Percentiles rank a stretch among this genome's conserved stretches.
These are phyloP conservation scores for Thera britannica DNA, from an alignment of 2,888 invertebrate genomes.

Conservation along the genomic window DNA sequence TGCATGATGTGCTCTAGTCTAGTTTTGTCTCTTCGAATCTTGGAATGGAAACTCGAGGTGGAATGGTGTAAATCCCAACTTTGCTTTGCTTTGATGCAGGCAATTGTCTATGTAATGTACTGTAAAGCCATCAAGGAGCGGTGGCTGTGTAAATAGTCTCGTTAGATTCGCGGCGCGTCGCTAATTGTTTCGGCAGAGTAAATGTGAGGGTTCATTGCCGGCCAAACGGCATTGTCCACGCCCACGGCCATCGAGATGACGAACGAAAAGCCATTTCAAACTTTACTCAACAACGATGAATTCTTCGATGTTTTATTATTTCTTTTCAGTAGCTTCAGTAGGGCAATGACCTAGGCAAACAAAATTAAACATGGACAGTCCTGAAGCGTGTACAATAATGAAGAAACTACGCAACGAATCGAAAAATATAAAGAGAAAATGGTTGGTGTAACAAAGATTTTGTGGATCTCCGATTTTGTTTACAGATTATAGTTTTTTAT, in stretches of 20 bases:
- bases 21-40: neutral
- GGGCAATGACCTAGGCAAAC: neutral
- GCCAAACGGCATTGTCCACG: slow-evolving; percentile 67
- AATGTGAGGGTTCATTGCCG: slow-evolving; percentile 81
- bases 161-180: slow-evolving; percentile 67
- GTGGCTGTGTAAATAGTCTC: slow-evolving; percentile 57
- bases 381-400: neutral
- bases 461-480: no score
- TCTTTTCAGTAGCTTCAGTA: neutral
- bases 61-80: no score
- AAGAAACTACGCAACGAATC: neutral
- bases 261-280: slow-evolving; percentile 29
- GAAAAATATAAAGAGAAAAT: neutral
- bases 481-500: no score
- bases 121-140: slow-evolving; percentile 41
- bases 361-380: neutral
- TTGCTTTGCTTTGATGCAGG: neutral
- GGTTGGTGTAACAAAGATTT: no score
- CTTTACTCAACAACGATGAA: slow-evolving; percentile 12
- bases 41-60: neutral
- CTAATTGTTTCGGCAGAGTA: slow-evolving; percentile 80
- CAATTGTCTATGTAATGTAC: neutral
- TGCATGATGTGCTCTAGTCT: neutral
- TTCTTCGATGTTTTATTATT: slow-evolving; percentile 3
- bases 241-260: slow-evolving; percentile 55